Evolutionary conservation across 2,888 invertebrate species (phyloP), one percentile per base, ranked within the genome.

Genomic region (Stenoptilia bipunctidactyla): DNA sequence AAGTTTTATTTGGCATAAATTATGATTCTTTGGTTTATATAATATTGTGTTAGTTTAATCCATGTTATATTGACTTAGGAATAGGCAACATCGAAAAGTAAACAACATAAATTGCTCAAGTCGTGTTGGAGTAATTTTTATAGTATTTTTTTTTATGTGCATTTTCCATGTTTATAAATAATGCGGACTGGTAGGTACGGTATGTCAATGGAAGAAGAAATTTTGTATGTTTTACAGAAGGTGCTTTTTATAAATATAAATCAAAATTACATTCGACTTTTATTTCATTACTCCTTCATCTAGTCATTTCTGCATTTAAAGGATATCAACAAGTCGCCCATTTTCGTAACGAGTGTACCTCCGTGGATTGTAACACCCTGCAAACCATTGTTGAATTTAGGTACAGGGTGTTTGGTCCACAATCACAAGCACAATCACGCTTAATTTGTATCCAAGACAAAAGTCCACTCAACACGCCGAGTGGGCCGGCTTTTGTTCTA

Each of bases 171-270:
- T 79, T 79, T 76, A 66, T 74, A 75, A n/a, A 48, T 49, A 65
- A 52, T 66, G 20, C 20, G 20, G 8, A 5, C 8, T 20, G 20
- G 20, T 70, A 67, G 20, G 20, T 70, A 67, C 61, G 66, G 51
- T 66, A 76, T 69, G 74, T 71, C 76, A 75, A 75, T 68, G 67
- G 73, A 67, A 58, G 51, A 58, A 70, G 74, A 61, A 71, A 68
- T 67, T 77, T 83, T 80, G 72, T 80, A 79, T 72, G 74, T 76
- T 80, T 76, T 80, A 82, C 79, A 75, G 76, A 80, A 71, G 82
- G 82, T 83, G 83, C 82, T 83, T 83, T 80, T 75, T 74, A 74
- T 74, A 79, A 80, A 82, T 79, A 80, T 68, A 79, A 58, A 67
- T 53, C 53, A 46, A 46, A 47, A 39, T 39, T 39, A 38, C 35